Evolutionary conservation across 2,113 vertebrate genomes (phyloP).

Genomic region (Perca fluviatilis): DNA sequence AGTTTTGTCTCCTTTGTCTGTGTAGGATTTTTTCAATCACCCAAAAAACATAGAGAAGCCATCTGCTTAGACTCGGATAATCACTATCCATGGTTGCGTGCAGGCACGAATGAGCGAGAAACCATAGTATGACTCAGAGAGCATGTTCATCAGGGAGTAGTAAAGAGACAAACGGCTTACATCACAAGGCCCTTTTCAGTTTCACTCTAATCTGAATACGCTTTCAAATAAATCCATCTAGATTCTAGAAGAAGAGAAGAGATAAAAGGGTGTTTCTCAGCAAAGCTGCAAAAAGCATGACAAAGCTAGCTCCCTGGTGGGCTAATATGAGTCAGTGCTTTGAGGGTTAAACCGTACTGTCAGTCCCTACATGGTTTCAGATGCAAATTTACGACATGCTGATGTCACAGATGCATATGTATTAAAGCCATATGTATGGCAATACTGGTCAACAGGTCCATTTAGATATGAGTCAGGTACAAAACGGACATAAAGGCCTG

Average conservation of each 20-base stretch:
- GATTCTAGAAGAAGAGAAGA: slow-evolving; percentile 51
- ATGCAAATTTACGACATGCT: slow-evolving; percentile 47
- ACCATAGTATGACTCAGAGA: slow-evolving; percentile 49
- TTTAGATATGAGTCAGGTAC: not conserved
- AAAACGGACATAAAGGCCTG: not conserved
- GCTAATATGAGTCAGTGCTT: slow-evolving; percentile 63
- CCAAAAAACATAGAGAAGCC: not conserved
- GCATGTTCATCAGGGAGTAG: not conserved
- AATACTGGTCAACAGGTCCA: not conserved
- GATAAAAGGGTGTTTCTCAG: slow-evolving; percentile 59
- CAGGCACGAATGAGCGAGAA: slow-evolving; percentile 27
- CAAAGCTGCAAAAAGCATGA: slow-evolving; percentile 48
- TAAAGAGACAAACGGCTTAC: slow-evolving; percentile 38
- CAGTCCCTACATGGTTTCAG: slow-evolving; percentile 53
- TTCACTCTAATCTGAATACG: slow-evolving; percentile 54
- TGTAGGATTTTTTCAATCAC: slow-evolving; percentile 33
- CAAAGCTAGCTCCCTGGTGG: slow-evolving; percentile 27
- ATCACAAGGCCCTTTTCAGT: slow-evolving; percentile 49
- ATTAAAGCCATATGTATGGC: not conserved
- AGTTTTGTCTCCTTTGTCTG: not conserved
- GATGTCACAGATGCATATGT: not conserved
- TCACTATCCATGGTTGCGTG: slow-evolving; percentile 33
- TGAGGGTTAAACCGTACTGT: slow-evolving; percentile 59
- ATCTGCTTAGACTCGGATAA: slow-evolving; percentile 15
- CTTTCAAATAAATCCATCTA: slow-evolving; percentile 53